Conservation (phyloP, 1,140 invertebrate genomes). For the Drosophila sulfurigaster region DNA sequence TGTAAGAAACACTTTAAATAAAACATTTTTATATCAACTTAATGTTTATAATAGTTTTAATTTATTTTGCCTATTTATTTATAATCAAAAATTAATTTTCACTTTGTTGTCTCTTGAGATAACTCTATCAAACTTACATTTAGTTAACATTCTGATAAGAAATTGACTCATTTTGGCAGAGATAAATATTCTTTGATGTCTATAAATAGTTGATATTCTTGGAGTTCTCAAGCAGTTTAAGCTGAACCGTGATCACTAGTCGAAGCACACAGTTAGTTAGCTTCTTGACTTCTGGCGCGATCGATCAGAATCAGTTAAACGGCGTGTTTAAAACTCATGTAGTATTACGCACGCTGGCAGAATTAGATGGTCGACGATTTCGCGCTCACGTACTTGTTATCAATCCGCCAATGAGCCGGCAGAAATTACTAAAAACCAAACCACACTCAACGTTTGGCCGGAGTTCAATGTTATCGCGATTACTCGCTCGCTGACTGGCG, state of each 20-base stretch:
- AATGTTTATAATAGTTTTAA: no score
- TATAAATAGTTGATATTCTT: not conserved
- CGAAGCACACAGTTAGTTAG: not conserved
- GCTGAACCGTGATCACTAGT: not conserved
- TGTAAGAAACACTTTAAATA: no score
- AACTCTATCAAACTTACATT: not conserved
- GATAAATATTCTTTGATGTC: not conserved
- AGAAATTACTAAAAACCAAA: not conserved
- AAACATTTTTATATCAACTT: no score
- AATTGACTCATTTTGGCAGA: not conserved
- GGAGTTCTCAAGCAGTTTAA: constrained; percentile 7
- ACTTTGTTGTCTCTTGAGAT: not conserved
- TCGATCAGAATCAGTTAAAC: constrained; percentile 20
- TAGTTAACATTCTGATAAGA: not conserved
- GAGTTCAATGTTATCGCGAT: constrained; percentile 7
- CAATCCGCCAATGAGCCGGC: constrained; percentile 22
- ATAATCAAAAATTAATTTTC: no score
- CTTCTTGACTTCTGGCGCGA: not conserved
- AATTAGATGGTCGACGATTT: constrained; percentile 24
- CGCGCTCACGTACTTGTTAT: constrained; percentile 73
- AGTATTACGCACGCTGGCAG: not conserved
- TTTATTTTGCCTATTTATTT: no score
- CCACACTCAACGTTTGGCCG: not conserved
- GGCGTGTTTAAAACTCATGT: constrained; percentile 9
- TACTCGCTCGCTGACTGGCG: not conserved